Conservation (phyloP, 2,113 vertebrate genomes). For the Calidris pugnax region DNA sequence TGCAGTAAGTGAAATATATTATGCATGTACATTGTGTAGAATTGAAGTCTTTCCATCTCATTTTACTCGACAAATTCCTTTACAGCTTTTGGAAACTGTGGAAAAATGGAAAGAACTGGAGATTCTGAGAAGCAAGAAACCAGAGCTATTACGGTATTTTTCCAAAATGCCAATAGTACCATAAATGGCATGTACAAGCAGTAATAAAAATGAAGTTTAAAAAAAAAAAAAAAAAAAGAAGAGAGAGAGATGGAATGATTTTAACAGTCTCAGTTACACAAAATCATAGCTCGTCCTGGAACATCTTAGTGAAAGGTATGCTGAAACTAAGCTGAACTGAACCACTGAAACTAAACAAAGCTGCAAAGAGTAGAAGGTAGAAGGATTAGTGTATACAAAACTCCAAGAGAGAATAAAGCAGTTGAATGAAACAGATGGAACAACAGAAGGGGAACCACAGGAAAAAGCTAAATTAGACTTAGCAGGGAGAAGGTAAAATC, state of each 20-base stretch:
- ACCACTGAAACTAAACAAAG: neutral
- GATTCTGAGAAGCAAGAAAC: neutral
- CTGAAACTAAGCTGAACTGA: neutral
- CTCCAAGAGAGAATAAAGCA: constrained; percentile 23
- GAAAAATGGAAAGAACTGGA: neutral
- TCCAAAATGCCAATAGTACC: neutral
- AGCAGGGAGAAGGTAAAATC: constrained; percentile 33
- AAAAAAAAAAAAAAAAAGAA: too few relatives aligned
- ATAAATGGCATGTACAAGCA: neutral
- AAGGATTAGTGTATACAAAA: neutral
- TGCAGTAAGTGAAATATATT: neutral
- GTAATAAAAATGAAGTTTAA: neutral
- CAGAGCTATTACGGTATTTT: neutral
- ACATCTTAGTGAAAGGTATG: neutral
- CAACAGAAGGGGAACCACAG: constrained; percentile 48
- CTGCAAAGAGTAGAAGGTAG: neutral
- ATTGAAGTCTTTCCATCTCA: neutral
- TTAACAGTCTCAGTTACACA: neutral
- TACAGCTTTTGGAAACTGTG: neutral
- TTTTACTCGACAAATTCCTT: neutral
- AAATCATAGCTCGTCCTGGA: neutral
- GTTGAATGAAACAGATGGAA: constrained; percentile 40
- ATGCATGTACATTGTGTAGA: neutral
- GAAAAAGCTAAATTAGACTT: constrained; percentile 45
- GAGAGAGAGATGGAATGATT: neutral